Percentiles rank a stretch among this genome's conserved stretches.
Conservation (phyloP, 2,797 vertebrate species). For the Chelonia mydas region DNA sequence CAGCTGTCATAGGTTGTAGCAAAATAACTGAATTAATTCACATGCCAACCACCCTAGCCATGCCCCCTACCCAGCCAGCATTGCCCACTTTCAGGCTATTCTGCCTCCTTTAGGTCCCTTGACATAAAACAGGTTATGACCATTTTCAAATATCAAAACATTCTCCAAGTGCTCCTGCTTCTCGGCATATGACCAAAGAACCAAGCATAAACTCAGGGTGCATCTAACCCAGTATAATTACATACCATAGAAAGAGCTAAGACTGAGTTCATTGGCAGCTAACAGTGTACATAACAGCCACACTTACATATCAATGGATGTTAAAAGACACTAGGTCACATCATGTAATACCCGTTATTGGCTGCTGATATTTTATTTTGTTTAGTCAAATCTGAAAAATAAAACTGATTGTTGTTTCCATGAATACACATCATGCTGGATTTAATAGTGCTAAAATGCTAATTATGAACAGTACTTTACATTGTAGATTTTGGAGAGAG, state of each 20-base stretch:
- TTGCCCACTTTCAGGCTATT: rapidly evolving
- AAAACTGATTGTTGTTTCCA: slow-evolving; percentile 60
- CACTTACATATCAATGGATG: slow-evolving; percentile 21
- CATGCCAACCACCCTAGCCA: not conserved
- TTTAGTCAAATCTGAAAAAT: slow-evolving; percentile 59
- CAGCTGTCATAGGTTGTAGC: not conserved
- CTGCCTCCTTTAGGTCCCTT: not conserved
- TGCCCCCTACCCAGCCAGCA: not conserved
- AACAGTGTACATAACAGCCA: not conserved
- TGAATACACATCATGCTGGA: slow-evolving; percentile 66
- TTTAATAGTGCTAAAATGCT: slow-evolving; percentile 68
- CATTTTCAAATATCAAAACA: not conserved
- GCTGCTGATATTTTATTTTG: slow-evolving; percentile 51
- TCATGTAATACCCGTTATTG: not conserved
- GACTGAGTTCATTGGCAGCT: not conserved
- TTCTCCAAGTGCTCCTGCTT: not conserved
- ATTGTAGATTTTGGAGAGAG: slow-evolving; percentile 62
- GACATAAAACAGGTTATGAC: not conserved
- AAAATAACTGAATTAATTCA: not conserved
- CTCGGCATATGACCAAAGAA: not conserved
- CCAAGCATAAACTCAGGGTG: not conserved
- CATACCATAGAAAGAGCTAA: not conserved
- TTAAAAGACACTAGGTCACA: slow-evolving; percentile 45
- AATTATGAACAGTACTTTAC: slow-evolving; percentile 67
- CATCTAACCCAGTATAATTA: not conserved